These are phyloP conservation scores for Aphodius granarius DNA, from an alignment of 2,888 invertebrate species.

Conservation along the genomic window DNA sequence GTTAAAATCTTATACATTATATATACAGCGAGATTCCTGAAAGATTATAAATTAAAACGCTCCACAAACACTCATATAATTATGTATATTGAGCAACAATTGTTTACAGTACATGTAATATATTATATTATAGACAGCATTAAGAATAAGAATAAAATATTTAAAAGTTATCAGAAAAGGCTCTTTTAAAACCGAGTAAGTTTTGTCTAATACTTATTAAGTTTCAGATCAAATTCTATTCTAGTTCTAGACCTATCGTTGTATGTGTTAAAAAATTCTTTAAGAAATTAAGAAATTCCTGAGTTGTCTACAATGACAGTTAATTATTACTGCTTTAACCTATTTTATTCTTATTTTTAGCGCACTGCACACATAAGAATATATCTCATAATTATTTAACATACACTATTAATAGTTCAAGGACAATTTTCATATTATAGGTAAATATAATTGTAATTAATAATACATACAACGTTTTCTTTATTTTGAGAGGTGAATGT, in stretches of 20 bases:
- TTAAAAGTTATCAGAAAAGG: no score
- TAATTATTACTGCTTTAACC: neutral
- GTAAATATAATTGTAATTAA: neutral
- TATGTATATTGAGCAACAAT: constrained; percentile 34
- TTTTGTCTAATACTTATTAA: no score
- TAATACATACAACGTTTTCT: no score
- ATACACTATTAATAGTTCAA: neutral
- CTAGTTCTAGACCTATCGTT: no score
- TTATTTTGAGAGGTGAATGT: no score
- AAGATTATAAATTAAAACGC: neutral
- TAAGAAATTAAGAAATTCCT: no score
- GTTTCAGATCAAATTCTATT: no score
- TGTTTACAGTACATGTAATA: constrained; percentile 25
- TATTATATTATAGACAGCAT: neutral
- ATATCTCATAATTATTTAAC: constrained; percentile 5
- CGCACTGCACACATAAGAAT: neutral
- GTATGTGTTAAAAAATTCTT: no score
- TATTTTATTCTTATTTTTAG: neutral
- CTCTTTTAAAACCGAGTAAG: no score
- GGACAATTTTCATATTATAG: neutral
- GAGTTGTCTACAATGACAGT: no score
- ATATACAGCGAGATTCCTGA: neutral
- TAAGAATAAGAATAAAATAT: neutral
- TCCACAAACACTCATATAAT: constrained; percentile 28
- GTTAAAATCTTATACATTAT: no score